phyloP scores from a whole-genome alignment of 2,888 invertebrate genomes.

The Xestoiulus laeticollis region DNA sequence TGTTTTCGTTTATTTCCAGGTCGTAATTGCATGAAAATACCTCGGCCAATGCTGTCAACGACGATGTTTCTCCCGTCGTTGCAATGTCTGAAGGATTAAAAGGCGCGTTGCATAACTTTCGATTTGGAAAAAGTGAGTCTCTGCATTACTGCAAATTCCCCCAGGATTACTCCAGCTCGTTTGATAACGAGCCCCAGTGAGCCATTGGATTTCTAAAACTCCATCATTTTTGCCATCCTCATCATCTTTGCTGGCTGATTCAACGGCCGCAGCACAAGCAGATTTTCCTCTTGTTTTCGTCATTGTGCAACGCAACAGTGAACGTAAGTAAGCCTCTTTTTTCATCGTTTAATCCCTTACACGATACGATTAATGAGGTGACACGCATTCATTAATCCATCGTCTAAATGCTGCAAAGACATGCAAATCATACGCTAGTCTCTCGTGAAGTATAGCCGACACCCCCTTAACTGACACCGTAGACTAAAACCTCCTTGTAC shows the following conservation, averaged over 20 bases:
- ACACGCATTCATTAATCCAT: constrained; percentile 11
- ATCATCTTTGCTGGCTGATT: background rate
- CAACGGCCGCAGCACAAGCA: background rate
- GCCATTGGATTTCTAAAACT: constrained; percentile 22
- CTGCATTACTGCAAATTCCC: constrained; percentile 1
- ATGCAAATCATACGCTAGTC: background rate
- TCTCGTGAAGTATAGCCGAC: background rate
- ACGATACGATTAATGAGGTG: constrained; percentile 30
- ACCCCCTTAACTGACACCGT: background rate
- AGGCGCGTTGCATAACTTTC: background rate
- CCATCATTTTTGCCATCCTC: constrained; percentile 17
- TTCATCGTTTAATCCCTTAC: background rate
- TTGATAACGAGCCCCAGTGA: background rate
- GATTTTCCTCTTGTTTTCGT: background rate
- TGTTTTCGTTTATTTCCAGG: background rate
- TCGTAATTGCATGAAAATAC: background rate
- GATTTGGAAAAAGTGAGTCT: constrained; percentile 3
- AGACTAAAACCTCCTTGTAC: background rate
- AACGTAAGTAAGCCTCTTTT: constrained; percentile 5
- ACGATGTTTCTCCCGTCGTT: background rate
- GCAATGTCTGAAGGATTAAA: constrained; percentile 8
- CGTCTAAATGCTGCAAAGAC: constrained; percentile 5
- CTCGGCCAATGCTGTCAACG: background rate
- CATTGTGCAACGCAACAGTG: background rate
- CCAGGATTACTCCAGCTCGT: constrained; percentile 13